These are phyloP conservation scores for Toxotes chatareus DNA, from an alignment of 2,113 vertebrate species.

Conservation along the genomic window DNA sequence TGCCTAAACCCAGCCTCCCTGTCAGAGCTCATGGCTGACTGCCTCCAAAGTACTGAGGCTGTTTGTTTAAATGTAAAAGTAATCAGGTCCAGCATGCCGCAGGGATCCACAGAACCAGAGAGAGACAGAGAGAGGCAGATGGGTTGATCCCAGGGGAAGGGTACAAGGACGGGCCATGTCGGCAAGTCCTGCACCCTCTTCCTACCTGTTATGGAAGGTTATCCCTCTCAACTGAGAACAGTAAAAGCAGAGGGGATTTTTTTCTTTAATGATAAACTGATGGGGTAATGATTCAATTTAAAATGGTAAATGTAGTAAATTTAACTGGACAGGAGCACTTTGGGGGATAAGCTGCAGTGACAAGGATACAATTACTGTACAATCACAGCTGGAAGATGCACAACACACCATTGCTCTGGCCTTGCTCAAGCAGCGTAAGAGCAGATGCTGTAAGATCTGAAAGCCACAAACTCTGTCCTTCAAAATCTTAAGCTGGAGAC, in stretches of 20 bases:
- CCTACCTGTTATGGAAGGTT: conserved; percentile 18
- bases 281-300: not conserved
- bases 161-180: conserved; percentile 74
- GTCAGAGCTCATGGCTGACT: conserved; percentile 69
- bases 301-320: conserved; percentile 1
- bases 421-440: not conserved
- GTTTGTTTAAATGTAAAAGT: conserved; percentile 82
- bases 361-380: not conserved
- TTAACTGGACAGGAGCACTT: not conserved
- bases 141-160: conserved; percentile 67
- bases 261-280: not conserved
- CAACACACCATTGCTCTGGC: conserved; percentile 1
- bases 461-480: not conserved
- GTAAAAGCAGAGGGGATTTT: conserved; percentile 2
- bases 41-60: conserved; percentile 64
- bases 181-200: conserved; percentile 21
- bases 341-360: not conserved
- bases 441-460: not conserved
- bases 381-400: not conserved
- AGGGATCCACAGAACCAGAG: conserved; percentile 56
- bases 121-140: conserved; percentile 56
- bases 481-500: not conserved
- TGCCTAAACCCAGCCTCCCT: conserved; percentile 43
- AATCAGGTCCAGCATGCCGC: conserved; percentile 71
- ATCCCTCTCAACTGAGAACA: conserved; percentile 45